Conservation (phyloP, 2,888 invertebrate species). For the Rhaphigaster nebulosa region DNA sequence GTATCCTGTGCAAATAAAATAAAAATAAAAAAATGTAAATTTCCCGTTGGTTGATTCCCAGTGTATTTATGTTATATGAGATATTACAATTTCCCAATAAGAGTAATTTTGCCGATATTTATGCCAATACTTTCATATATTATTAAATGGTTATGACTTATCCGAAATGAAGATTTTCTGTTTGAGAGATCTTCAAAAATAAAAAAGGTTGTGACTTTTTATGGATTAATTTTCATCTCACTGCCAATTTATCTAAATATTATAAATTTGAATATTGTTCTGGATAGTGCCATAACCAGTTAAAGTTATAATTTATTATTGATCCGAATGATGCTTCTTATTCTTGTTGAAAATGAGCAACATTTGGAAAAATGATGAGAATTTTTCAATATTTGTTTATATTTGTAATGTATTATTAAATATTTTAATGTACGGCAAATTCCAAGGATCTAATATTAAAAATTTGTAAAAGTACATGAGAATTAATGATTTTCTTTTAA, state of each 20-base stretch:
- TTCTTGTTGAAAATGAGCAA: background rate
- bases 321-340: background rate
- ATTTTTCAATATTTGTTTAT: background rate
- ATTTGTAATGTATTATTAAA: background rate
- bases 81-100: background rate
- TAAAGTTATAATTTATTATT: background rate
- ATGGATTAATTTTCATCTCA: background rate
- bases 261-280: background rate
- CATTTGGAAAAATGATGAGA: background rate
- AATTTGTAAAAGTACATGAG: background rate
- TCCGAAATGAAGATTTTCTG: background rate
- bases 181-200: background rate
- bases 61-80: background rate
- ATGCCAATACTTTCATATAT: background rate
- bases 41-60: background rate
- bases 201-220: background rate
- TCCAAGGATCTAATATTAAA: background rate
- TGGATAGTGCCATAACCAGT: conserved; percentile 25
- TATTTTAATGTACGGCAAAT: background rate
- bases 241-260: background rate
- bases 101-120: background rate
- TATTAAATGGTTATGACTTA: conserved; percentile 9
- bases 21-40: too few species aligned
- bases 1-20: too few species aligned
- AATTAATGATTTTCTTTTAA: background rate